Conservation (phyloP, 2,888 invertebrate genomes). For the Calephelis perditalis region DNA sequence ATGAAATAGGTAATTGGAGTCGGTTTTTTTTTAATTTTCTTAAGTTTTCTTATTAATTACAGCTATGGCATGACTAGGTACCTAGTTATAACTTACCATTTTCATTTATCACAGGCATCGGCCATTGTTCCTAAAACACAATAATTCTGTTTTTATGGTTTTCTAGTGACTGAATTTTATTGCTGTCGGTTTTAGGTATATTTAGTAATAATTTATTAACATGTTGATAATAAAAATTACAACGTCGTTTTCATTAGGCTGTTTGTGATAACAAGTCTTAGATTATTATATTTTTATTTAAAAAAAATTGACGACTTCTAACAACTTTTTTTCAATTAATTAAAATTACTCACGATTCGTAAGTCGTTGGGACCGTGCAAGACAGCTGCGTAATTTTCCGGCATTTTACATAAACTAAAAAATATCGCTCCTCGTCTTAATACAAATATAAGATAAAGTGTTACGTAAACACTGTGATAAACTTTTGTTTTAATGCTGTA, state of each 20-base stretch:
- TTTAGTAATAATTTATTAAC: no score
- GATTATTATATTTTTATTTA: neutral
- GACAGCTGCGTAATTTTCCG: constrained; percentile 82
- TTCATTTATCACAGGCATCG: constrained; percentile 72
- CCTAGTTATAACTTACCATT: constrained; percentile 76
- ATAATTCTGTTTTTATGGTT: no score
- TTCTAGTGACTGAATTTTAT: no score
- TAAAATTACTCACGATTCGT: constrained; percentile 77
- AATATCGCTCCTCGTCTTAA: neutral
- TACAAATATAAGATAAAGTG: neutral
- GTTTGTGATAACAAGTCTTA: no score
- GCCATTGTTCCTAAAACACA: constrained; percentile 32
- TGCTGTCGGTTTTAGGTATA: no score
- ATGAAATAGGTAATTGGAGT: no score
- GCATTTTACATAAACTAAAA: constrained; percentile 32
- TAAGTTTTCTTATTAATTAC: no score
- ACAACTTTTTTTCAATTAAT: neutral
- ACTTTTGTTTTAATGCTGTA: neutral
- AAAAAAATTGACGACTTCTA: neutral
- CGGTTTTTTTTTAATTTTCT: no score
- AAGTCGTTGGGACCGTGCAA: constrained; percentile 84
- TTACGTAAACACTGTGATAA: neutral
- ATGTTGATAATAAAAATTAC: no score
- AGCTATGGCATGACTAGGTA: no score
- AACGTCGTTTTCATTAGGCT: no score